phyloP scores from a whole-genome alignment of 2,113 vertebrate species.

The Rhipidura dahli region DNA sequence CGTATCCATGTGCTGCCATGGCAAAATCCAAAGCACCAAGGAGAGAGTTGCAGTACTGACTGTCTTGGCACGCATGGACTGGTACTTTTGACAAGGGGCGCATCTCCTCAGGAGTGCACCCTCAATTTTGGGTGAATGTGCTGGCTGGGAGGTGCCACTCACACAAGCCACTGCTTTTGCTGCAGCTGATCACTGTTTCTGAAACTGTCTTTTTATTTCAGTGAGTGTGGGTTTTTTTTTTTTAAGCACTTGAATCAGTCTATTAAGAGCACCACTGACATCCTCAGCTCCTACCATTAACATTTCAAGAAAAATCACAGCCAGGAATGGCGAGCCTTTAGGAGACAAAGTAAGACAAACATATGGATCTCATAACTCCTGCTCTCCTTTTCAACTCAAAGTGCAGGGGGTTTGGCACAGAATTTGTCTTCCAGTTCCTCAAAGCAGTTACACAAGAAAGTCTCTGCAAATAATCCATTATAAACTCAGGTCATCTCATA shows the following conservation, averaged over 20 bases:
- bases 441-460: background rate
- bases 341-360: constrained; percentile 13
- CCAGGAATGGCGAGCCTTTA: background rate
- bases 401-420: background rate
- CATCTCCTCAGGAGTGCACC: background rate
- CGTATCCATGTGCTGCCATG: background rate
- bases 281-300: constrained; percentile 63
- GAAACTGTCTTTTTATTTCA: constrained; percentile 56
- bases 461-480: background rate
- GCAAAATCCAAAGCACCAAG: background rate
- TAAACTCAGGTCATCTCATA: background rate
- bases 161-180: constrained; percentile 15
- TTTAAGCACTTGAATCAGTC: constrained; percentile 17
- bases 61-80: accelerated
- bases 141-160: background rate
- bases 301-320: constrained; percentile 27
- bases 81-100: accelerated
- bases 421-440: background rate
- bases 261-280: constrained; percentile 63
- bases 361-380: background rate
- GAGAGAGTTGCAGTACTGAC: background rate
- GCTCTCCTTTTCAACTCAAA: background rate
- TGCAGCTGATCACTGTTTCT: constrained; percentile 52
- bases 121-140: background rate
- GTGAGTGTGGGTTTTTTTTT: background rate